These are phyloP conservation scores for Pseudotriccus pelzelni DNA, from an alignment of 2,797 vertebrate genomes.

Conservation along the genomic window DNA sequence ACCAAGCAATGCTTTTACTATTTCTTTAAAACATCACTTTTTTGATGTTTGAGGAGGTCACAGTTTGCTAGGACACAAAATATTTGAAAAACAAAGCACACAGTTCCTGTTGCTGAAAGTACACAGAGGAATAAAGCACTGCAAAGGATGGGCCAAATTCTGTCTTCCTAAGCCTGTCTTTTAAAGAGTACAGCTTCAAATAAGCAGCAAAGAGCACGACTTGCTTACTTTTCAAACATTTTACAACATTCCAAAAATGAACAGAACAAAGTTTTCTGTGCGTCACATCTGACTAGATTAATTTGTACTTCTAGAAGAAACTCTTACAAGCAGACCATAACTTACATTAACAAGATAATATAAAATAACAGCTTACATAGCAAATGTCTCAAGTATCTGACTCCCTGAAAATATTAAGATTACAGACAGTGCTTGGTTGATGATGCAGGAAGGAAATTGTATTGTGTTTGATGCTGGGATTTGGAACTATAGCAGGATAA, in stretches of 20 bases:
- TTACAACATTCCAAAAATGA: not conserved
- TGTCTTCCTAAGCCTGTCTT: not conserved
- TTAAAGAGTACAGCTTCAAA: not conserved
- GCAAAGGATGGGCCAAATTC: not conserved
- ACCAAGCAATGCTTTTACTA: constrained; percentile 7
- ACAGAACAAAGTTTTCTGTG: constrained; percentile 2
- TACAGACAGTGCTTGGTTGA: not conserved
- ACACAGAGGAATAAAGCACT: not conserved
- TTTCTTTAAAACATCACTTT: constrained; percentile 15
- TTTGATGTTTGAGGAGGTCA: not conserved
- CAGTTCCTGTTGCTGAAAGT: not conserved
- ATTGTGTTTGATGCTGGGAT: not conserved
- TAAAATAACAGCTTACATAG: not conserved
- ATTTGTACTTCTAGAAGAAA: not conserved
- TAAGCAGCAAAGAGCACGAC: not conserved
- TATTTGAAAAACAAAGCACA: constrained; percentile 33
- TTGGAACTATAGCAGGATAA: not conserved
- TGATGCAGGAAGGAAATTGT: not conserved
- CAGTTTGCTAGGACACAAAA: constrained; percentile 29
- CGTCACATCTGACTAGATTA: not conserved
- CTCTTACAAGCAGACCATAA: not conserved
- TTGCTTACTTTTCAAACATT: constrained; percentile 17
- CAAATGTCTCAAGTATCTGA: not conserved
- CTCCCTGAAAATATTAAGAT: not conserved
- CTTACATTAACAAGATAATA: not conserved